Evolutionary conservation across 2,797 vertebrate genomes (phyloP), one percentile per base, ranked within the genome.

Genomic region (Amblyraja radiata): DNA sequence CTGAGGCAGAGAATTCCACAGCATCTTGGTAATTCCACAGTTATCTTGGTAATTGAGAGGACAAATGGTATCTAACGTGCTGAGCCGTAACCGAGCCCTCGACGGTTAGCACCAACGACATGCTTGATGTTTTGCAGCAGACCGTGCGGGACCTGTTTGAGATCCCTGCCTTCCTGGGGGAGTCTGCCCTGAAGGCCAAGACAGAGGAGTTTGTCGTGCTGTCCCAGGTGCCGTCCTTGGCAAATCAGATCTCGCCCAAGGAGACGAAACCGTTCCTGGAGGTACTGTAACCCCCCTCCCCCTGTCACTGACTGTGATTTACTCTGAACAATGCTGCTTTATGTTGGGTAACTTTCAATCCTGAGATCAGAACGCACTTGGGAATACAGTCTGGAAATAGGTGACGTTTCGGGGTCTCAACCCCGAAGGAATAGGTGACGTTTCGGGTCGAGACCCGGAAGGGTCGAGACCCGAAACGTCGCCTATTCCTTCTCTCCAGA

Each of bases 61-160:
- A 10, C 80, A 83, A 13, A 25, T 58, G 25, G 2, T 23, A 83
- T 46, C 46, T 83, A 83, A 83, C 80, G 5, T 77, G 54, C 58
- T 28, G 21, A 84, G 23, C 3, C 28, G 16, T 36, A 63, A 28
- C 58, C 16, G 25, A 14, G 2, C 58, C 9, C 8, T 32, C 71
- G 46, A 74, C 5, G 10, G 71, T 92, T 71, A 39, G 36, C 5
- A 2, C 8, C 25, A 73, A 71, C 63, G 54, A 5, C 2, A 84
- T 4, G 80, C 94, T 81, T 93, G 93, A 36, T 93, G 0, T 78
- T 65, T 13, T 73, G 25, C 93, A 99, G 99, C 97, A 98, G 94
- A 99, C 99, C 0, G 99, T 99, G 95, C 98, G 99, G 95, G 99
- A 99, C 95, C 97, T 99, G 93, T 99, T 99, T 95, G 99, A 99